A percentile compares a stretch with the other conserved stretches of the same genome.
Evolutionary conservation across 2,113 vertebrate species (phyloP).

Genomic region (Pedetes capensis): DNA sequence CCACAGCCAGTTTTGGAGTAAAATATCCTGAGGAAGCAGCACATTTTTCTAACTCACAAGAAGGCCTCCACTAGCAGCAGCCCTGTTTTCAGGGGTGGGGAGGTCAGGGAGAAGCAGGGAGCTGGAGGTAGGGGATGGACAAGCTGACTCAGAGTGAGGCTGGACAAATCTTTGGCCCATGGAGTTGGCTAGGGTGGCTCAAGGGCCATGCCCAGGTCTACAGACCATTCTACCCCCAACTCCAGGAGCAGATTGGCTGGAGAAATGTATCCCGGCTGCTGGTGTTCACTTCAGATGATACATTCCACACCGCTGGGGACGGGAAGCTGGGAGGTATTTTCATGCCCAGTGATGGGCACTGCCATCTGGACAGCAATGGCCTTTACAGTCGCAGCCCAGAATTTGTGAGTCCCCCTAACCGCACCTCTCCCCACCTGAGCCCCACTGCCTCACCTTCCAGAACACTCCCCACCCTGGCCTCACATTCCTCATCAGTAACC

Average conservation of each 20-base stretch:
- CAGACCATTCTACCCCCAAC: not conserved
- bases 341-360: conserved; percentile 84
- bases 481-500: not conserved
- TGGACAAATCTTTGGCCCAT: not conserved
- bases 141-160: not conserved
- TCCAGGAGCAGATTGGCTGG: conserved; percentile 87
- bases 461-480: not conserved
- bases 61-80: not conserved
- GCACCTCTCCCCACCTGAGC: not conserved
- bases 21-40: not conserved
- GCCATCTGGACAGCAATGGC: conserved; percentile 84
- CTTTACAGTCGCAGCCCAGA: conserved; percentile 80
- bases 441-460: not conserved
- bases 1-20: too few relatives aligned
- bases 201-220: not conserved
- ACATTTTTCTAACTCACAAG: not conserved
- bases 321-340: conserved; percentile 86
- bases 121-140: not conserved
- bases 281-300: conserved; percentile 89
- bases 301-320: conserved; percentile 88
- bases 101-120: not conserved
- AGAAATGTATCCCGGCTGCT: conserved; percentile 85
- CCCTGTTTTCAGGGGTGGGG: not conserved
- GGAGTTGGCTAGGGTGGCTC: not conserved
- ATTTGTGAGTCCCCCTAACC: conserved; percentile 64